Evolutionary conservation across 1,140 invertebrate genomes (phyloP).

Genomic region (Phymorhynchus buccinoides): DNA sequence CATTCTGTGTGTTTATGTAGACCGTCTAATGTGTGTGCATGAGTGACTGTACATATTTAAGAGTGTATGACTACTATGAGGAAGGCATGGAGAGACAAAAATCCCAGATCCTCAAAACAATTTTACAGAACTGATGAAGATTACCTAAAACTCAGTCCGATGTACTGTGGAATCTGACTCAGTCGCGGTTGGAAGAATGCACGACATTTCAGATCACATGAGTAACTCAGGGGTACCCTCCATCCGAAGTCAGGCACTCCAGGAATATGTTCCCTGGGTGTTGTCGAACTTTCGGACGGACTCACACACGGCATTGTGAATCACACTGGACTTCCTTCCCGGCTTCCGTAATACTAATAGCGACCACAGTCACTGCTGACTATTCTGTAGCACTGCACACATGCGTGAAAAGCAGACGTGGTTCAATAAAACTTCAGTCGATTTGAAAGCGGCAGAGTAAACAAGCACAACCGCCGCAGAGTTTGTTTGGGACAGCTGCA

Average conservation of each 20-base stretch:
- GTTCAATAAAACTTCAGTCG: too few species aligned
- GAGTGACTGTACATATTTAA: too few species aligned
- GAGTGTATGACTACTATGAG: conserved; percentile 39
- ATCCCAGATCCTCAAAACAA: too few species aligned
- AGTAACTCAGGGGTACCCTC: conserved; percentile 80
- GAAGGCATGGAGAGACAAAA: too few species aligned
- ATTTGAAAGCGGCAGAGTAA: too few species aligned
- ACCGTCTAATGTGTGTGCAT: too few species aligned
- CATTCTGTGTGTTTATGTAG: too few species aligned
- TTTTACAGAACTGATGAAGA: too few species aligned
- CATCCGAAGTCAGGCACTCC: conserved; percentile 74
- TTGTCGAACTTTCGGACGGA: conserved; percentile 57
- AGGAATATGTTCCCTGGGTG: conserved; percentile 55
- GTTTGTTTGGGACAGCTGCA: background rate
- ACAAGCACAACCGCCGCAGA: background rate
- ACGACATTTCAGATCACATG: conserved; percentile 82
- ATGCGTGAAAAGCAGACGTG: background rate
- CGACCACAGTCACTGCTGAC: too few species aligned
- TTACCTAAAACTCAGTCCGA: conserved; percentile 79
- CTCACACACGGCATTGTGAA: conserved; percentile 43
- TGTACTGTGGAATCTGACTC: conserved; percentile 79
- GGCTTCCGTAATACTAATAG: too few species aligned
- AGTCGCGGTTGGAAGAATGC: conserved; percentile 80
- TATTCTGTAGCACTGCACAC: background rate
- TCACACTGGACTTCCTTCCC: background rate